These are phyloP conservation scores for Dromiciops gliroides DNA, from an alignment of 2,113 vertebrate species.

Conservation along the genomic window DNA sequence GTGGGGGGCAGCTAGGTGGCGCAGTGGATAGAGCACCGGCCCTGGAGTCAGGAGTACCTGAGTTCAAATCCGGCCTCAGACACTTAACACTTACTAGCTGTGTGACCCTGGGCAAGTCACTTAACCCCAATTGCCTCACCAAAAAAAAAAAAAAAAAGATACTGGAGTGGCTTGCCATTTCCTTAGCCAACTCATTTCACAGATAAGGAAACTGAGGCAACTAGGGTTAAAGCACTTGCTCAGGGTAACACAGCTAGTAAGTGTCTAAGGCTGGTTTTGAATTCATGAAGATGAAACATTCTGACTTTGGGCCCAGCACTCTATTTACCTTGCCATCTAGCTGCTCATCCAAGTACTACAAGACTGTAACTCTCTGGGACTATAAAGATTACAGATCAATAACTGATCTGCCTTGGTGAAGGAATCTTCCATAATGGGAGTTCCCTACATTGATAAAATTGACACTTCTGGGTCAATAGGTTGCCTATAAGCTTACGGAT, in stretches of 20 bases:
- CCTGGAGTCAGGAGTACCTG: no score
- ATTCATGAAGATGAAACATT: no score
- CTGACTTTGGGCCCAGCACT: no score
- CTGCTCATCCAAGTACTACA: not conserved
- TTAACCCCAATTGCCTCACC: no score
- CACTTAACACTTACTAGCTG: no score
- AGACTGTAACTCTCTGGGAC: not conserved
- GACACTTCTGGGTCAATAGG: not conserved
- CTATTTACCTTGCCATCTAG: no score
- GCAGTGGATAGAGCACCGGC: no score
- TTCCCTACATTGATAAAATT: not conserved
- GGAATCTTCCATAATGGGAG: not conserved
- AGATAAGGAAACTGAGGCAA: not conserved
- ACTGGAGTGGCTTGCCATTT: not conserved
- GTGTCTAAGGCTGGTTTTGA: no score
- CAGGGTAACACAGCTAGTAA: not conserved
- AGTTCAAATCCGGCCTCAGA: no score
- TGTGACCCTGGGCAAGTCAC: no score
- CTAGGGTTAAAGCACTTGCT: not conserved
- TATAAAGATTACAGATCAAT: not conserved
- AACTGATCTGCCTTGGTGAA: not conserved
- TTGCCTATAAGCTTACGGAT: not conserved
- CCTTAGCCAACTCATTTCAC: not conserved
- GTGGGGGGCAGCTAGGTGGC: no score
- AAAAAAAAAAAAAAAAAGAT: no score